phyloP scores from a whole-genome alignment of 2,797 vertebrate species.

The Dermochelys coriacea region DNA sequence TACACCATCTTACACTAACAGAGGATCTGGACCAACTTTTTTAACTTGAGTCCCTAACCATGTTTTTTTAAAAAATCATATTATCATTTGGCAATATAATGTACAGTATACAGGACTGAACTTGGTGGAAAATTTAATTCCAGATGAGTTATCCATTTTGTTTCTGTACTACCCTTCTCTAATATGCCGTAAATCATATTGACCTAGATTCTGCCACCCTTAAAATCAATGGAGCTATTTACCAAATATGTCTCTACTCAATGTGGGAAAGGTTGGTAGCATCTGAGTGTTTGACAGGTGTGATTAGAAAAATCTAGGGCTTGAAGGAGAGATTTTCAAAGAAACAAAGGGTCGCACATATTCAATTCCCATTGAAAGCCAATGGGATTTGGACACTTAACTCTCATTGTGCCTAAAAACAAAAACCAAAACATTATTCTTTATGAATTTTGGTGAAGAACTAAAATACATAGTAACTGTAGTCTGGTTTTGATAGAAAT shows the following conservation, averaged over 20 bases:
- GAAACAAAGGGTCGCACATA: not conserved
- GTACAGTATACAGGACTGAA: not conserved
- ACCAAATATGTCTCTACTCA: not conserved
- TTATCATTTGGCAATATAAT: not conserved
- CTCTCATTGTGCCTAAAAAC: not conserved
- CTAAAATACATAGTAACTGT: not conserved
- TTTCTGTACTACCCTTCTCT: not conserved
- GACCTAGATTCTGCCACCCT: not conserved
- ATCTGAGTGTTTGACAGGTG: not conserved
- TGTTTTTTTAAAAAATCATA: not conserved
- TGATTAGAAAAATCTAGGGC: fast-evolving
- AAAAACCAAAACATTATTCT: not conserved
- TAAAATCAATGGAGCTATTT: not conserved
- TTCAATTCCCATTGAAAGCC: fast-evolving
- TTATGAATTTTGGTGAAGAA: not conserved
- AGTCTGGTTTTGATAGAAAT: not conserved
- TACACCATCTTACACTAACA: not conserved
- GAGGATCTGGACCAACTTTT: not conserved
- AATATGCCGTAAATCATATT: not conserved
- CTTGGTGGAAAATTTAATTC: not conserved
- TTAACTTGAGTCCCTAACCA: not conserved
- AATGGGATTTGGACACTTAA: not conserved
- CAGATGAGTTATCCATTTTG: not conserved
- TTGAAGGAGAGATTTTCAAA: not conserved
- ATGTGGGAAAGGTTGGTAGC: not conserved